Evolutionary conservation across 2,113 vertebrate species (phyloP), one percentile per base, ranked within the genome.

Genomic region (Carettochelys insculpta): DNA sequence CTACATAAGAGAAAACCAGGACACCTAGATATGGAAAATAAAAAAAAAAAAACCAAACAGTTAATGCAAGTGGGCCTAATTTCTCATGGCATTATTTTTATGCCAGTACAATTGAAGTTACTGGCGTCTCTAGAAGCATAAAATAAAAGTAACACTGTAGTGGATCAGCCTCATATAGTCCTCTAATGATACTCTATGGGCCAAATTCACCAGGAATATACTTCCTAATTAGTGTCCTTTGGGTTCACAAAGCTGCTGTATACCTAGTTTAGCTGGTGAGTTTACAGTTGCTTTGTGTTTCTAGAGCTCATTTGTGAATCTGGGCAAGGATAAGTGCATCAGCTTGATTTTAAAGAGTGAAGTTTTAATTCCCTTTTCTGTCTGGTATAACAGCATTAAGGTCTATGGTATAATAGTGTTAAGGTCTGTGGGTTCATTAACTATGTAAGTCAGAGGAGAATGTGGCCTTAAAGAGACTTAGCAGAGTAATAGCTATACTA

Each of bases 331-430:
- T 52, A 43, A 3, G 3, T 4, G 34, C n/a, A 71, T 45, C 51
- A 45, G 24, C 31, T 38, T 45, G 8, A n/a, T 14, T 34, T 38
- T 52, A 38, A n/a, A 38, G 11, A 51, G 50, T 38, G 13, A n/a
- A 53, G 13, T 24, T 51, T 14, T 38, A 52, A 22, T 52, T 54
- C 24, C 22, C 38, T 27, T 75, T 45, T 17, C 51, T 20, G 20
- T 9, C 6, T 3, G 1, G 4, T 0, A 0, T 45, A 43, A 34
- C 11, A 48, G 34, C 24, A 38, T 13, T 52, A 17, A 0, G 0
- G 61, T 47, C 71, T 80, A 41, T 87, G n/a, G 71, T 48, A 6
- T 2, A 1, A 5, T 27, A 4, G 31, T 53, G 41, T 50, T 11
- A 50, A 50, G 48, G n/a, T n/a, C n/a, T n/a, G n/a, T n/a, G n/a